Conservation (phyloP, 2,797 vertebrate genomes). For the Acanthurus tractus region DNA sequence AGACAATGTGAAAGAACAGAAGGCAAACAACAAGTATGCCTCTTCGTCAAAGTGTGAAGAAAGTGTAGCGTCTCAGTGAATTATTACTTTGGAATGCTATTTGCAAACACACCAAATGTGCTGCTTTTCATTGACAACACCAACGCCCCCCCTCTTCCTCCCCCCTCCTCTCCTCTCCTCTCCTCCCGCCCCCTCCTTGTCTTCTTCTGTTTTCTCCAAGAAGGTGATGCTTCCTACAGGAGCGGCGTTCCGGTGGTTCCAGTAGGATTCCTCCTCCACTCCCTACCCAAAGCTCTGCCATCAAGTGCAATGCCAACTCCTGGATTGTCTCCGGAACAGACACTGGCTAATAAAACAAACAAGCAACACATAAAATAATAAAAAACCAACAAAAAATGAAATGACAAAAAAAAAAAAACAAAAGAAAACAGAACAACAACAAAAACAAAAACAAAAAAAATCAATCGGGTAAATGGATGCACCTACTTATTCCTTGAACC, state of each 20-base stretch:
- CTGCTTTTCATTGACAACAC: conserved; percentile 62
- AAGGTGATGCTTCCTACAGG: conserved; percentile 99
- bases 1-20: not conserved
- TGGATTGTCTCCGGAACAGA: conserved; percentile 95
- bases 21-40: not conserved
- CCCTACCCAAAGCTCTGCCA: conserved; percentile 90
- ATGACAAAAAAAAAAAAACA: conserved; percentile 45
- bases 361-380: conserved; percentile 72
- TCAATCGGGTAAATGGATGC: conserved; percentile 89
- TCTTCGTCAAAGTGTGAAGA: conserved; percentile 17
- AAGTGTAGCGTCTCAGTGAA: not conserved
- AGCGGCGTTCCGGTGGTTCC: conserved; percentile 99
- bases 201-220: conserved; percentile 89
- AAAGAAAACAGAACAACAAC: conserved; percentile 51
- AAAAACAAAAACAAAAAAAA: conserved; percentile 73
- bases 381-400: conserved; percentile 48
- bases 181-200: conserved; percentile 38
- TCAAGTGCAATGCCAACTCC: conserved; percentile 99
- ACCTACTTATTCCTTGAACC: conserved; percentile 98
- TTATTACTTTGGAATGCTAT: conserved; percentile 22
- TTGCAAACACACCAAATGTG: conserved; percentile 31
- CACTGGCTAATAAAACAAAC: conserved; percentile 89
- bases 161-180: conserved; percentile 16
- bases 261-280: conserved; percentile 89
- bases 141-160: conserved; percentile 14